phyloP scores from a whole-genome alignment of 1,140 invertebrate species.

The Dufourea novaeangliae region DNA sequence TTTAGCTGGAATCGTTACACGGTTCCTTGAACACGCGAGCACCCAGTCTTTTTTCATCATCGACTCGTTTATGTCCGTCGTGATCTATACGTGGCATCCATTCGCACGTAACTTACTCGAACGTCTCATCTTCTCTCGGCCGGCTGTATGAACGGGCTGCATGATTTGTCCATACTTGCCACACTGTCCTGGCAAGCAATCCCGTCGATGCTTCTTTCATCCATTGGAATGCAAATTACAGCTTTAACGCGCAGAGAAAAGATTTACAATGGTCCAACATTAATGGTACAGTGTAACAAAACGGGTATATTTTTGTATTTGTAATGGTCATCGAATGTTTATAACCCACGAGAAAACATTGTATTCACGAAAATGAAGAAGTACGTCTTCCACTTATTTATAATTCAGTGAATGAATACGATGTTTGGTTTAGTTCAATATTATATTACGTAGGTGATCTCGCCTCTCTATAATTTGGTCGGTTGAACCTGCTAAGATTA shows the following conservation, averaged over 20 bases:
- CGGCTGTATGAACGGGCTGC: conserved; percentile 30
- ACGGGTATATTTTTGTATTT: neutral
- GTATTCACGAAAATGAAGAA: too few relatives aligned
- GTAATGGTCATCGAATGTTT: neutral
- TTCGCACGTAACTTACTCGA: conserved; percentile 36
- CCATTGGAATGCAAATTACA: conserved; percentile 62
- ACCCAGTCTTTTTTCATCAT: conserved; percentile 5
- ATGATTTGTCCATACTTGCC: conserved; percentile 39
- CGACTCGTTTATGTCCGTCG: conserved; percentile 12
- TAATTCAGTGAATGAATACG: too few relatives aligned
- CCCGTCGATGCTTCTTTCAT: conserved; percentile 44
- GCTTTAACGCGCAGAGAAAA: conserved; percentile 40
- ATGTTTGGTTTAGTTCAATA: too few relatives aligned
- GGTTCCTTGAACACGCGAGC: neutral
- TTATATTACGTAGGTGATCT: too few relatives aligned
- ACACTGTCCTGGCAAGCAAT: conserved; percentile 40
- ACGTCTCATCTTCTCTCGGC: conserved; percentile 50
- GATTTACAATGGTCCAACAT: conserved; percentile 50
- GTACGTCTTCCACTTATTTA: too few relatives aligned
- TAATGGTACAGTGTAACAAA: neutral
- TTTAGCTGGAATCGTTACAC: neutral
- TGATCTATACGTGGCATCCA: conserved; percentile 26
- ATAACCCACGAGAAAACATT: too few relatives aligned
- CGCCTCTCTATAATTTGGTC: too few relatives aligned
- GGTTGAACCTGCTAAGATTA: too few relatives aligned